Evolutionary conservation across 1,140 invertebrate genomes (phyloP).

Genomic region (Papilio dardanus): DNA sequence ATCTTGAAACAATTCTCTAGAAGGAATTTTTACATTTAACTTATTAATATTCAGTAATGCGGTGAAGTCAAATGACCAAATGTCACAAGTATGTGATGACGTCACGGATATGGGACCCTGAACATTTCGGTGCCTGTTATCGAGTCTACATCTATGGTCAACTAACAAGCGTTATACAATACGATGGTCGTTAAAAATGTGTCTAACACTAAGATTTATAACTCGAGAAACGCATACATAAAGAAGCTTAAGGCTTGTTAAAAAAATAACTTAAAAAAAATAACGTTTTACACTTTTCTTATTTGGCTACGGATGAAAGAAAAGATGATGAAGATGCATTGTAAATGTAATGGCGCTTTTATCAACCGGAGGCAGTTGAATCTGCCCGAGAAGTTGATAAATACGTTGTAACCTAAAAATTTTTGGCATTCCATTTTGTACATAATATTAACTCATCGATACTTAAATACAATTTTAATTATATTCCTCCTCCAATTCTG

Average conservation of each 20-base stretch:
- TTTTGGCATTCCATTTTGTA: neutral
- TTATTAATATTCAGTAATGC: constrained; percentile 50
- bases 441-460: neutral
- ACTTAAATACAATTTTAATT: neutral
- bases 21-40: constrained; percentile 50
- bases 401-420: neutral
- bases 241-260: neutral
- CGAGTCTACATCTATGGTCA: neutral
- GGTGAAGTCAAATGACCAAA: constrained; percentile 42
- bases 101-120: constrained; percentile 40
- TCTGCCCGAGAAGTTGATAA: no score
- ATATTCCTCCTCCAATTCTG: neutral
- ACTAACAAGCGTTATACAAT: constrained; percentile 26
- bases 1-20: constrained; percentile 19
- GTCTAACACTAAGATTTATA: neutral
- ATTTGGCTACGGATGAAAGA: no score
- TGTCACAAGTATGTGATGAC: constrained; percentile 45
- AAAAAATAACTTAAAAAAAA: neutral
- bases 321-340: no score
- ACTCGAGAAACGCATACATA: neutral
- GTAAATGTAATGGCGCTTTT: no score
- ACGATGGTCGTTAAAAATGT: constrained; percentile 6
- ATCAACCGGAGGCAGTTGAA: no score
- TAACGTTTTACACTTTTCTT: no score
- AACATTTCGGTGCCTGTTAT: constrained; percentile 20